phyloP scores from a whole-genome alignment of 2,797 vertebrate genomes.

The Urocyon cinereoargenteus region DNA sequence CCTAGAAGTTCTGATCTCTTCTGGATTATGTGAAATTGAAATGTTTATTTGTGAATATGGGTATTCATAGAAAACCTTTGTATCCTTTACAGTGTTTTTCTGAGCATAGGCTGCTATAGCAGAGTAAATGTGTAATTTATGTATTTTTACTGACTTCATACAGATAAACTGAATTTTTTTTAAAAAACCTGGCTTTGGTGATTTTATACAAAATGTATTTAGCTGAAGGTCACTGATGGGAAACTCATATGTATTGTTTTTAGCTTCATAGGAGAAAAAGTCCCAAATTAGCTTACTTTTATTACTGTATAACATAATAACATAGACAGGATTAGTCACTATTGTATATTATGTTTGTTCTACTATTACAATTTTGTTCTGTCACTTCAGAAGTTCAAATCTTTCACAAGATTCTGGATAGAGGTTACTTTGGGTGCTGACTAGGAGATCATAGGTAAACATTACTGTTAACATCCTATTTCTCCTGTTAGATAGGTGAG shows the following conservation, averaged over 20 bases:
- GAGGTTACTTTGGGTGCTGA: not conserved
- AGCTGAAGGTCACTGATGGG: not conserved
- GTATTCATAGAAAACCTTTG: not conserved
- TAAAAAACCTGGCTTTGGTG: not conserved
- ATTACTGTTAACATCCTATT: not conserved
- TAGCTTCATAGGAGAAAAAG: not conserved
- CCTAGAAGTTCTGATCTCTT: slow-evolving; percentile 1
- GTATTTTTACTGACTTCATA: slow-evolving; percentile 31
- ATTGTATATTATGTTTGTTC: slow-evolving; percentile 32
- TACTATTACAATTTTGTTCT: slow-evolving; percentile 14
- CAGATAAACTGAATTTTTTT: not conserved
- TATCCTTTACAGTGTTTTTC: not conserved
- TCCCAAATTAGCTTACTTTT: not conserved
- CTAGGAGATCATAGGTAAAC: not conserved
- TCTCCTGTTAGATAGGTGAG: not conserved
- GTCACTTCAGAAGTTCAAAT: slow-evolving; percentile 16
- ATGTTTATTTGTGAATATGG: slow-evolving; percentile 44
- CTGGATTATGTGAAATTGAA: slow-evolving; percentile 25
- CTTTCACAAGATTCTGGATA: not conserved
- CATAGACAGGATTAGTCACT: not conserved
- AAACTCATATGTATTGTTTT: not conserved
- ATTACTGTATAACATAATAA: slow-evolving; percentile 22
- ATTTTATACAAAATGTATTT: slow-evolving; percentile 1
- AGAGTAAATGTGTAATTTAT: slow-evolving; percentile 29
- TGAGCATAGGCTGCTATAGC: not conserved